Conservation (phyloP, 2,888 invertebrate genomes). For the Thelaira solivaga region DNA sequence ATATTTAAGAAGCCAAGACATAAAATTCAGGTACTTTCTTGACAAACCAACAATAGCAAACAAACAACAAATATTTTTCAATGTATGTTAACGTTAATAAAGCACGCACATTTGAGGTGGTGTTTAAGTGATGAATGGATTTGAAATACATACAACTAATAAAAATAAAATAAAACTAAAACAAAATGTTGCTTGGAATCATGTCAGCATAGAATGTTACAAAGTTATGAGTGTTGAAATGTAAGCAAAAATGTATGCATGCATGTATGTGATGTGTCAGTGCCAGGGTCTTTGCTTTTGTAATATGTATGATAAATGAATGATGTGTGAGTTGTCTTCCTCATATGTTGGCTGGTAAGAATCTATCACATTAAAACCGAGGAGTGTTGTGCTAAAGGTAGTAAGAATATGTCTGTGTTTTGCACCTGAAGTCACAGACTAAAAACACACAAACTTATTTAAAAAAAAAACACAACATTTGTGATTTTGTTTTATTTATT, state of each 20-base stretch:
- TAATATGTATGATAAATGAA: too few relatives aligned
- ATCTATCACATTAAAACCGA: background rate
- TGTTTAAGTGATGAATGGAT: slow-evolving; percentile 34
- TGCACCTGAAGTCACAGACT: slow-evolving; percentile 34
- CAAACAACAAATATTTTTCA: slow-evolving; percentile 56
- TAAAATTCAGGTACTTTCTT: slow-evolving; percentile 1
- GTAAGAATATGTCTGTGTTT: slow-evolving; percentile 29
- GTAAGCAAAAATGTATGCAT: background rate
- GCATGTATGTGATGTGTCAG: background rate
- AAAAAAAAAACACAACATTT: too few relatives aligned
- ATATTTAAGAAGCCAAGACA: slow-evolving; percentile 42
- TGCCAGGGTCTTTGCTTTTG: too few relatives aligned
- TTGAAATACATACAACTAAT: background rate
- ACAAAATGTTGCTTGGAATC: background rate
- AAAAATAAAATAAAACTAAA: background rate
- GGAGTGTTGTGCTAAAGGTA: slow-evolving; percentile 4
- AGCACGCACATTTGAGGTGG: slow-evolving; percentile 70
- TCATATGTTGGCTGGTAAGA: background rate
- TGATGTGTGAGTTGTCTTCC: too few relatives aligned
- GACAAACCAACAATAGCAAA: slow-evolving; percentile 4
- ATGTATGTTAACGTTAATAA: slow-evolving; percentile 72
- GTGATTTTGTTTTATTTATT: background rate
- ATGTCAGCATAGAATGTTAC: background rate
- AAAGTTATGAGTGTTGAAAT: background rate
- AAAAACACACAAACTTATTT: background rate